Evolutionary conservation across 2,888 invertebrate species (phyloP), one percentile per base, ranked within the genome.

Genomic region (Philhelius pedissequus): DNA sequence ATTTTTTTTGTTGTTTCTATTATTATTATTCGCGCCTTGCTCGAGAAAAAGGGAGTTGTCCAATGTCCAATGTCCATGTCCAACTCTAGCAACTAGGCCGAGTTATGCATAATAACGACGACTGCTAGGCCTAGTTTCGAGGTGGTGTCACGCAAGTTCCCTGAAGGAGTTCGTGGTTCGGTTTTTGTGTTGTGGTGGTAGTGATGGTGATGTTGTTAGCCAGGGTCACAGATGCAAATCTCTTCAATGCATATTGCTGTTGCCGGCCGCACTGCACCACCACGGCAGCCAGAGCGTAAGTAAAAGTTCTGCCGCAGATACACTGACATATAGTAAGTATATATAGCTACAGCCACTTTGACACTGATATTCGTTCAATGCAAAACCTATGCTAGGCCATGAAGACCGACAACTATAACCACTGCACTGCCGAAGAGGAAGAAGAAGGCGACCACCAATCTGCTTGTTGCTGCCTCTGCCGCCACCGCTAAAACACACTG

Each of bases 331-430:
- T n/a, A 75, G 40, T 40, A 4, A 4, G 25, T 25, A 25, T 25
- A 25, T 5, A 52, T 35, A 64, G 70, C 62, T 48, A 32, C 52
- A 78, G 62, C 73, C 73, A 74, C 83, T 84, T 75, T 84, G 84
- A 84, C 84, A 84, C 84, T 84, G 84, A 84, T 84, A 84, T 54
- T 62, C 75, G 80, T 84, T 84, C 84, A 84, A 84, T 84, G 84
- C 75, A 80, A 64, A 32, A 80, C 56, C 54, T 68, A 62, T 54
- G 76, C 45, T 75, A 71, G 80, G 75, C 84, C 84, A 71, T 62
- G 84, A 84, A 84, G 84, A 83, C 78, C 48, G 13, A 27, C n/a
- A n/a, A n/a, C n/a, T n/a, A n/a, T 62, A 43, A 40, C 43, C 25
- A 40, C 43, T 15, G 7, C 54, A 20, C 62, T 43, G 69, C 48